phyloP scores from a whole-genome alignment of 2,797 vertebrate species.

The Falco naumanni region DNA sequence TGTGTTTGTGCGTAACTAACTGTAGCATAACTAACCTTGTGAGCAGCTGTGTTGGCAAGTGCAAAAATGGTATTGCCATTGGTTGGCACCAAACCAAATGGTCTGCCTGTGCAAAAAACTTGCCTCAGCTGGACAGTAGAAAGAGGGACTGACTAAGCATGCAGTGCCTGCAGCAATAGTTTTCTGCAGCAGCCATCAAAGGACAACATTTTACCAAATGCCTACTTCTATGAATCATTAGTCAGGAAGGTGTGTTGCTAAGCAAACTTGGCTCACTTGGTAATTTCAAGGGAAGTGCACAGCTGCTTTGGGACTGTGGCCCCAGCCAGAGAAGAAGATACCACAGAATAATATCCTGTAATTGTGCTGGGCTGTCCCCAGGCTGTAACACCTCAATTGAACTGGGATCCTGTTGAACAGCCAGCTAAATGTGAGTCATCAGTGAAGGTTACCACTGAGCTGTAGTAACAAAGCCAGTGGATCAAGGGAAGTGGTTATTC shows the following conservation, averaged over 20 bases:
- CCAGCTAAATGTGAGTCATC: background rate
- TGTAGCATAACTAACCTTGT: background rate
- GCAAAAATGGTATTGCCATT: background rate
- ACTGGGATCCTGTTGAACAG: background rate
- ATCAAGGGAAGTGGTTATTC: background rate
- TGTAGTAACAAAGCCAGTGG: background rate
- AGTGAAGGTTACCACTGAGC: background rate
- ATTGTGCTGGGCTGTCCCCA: background rate
- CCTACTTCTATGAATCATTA: background rate
- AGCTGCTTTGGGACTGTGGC: background rate
- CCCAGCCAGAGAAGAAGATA: background rate
- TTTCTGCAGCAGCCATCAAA: background rate
- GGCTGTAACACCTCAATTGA: background rate
- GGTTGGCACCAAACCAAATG: background rate
- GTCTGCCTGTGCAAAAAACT: background rate
- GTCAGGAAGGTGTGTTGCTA: background rate
- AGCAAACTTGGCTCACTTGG: background rate
- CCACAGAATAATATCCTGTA: background rate
- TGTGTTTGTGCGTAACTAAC: too few relatives aligned
- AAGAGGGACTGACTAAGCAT: background rate
- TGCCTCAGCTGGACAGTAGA: background rate
- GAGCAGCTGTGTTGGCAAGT: background rate
- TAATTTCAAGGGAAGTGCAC: background rate
- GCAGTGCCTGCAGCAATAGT: background rate
- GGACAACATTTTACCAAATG: background rate